Base-by-base conservation (phyloP, 2,797 vertebrate genomes). In the Arctocebus calabarensis region DNA sequence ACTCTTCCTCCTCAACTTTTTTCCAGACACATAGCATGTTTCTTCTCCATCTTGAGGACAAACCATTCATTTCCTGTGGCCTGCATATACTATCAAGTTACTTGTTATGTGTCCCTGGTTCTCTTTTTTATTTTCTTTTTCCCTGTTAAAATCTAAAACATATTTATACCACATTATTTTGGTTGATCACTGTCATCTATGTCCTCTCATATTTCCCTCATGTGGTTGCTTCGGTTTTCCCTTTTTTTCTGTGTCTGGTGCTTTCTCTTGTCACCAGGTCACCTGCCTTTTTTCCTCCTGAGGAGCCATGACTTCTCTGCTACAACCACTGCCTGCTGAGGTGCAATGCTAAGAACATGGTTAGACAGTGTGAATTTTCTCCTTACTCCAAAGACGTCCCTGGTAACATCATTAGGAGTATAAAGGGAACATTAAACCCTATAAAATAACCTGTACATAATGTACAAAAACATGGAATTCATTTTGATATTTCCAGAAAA, bases 1-100 rank as follows among this genome's bases (percentile, higher is more conserved):
- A 29, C 52, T 4, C 34, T 3, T 3, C 14, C 57, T 52, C 40
- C 32, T 57, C 23, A 6, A 1, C n/a, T 5, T 1, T 12, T 45
- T 43, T 85, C 92, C 52, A 61, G 22, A 43, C 37, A 3, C 64
- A 27, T 48, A 64, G 23, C 84, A 14, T 8, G 43, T 11, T 32
- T 40, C 52, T 37, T 32, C 8, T 1, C n/a, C 4, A 11, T 0
- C 4, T 7, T 8, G 14, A 19, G 5, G 22, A 4, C 0, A 0
- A 25, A 25, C 27, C 62, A 5, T 48, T 6, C 14, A 7, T 23
- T 32, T 45, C 13, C n/a, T 34, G 0, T 0, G 16, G n/a, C 16
- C 32, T 0, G 32, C 52, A 25, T 8, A 17, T 10, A 37, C 29
- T 1, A 59, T 68, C 71, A 40, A 27, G 27, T 3, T 2, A 3